A percentile compares a stretch with the other conserved stretches of the same genome.
Evolutionary conservation across 2,797 vertebrate species (phyloP).

Genomic region (Gadopsis bispinosus): DNA sequence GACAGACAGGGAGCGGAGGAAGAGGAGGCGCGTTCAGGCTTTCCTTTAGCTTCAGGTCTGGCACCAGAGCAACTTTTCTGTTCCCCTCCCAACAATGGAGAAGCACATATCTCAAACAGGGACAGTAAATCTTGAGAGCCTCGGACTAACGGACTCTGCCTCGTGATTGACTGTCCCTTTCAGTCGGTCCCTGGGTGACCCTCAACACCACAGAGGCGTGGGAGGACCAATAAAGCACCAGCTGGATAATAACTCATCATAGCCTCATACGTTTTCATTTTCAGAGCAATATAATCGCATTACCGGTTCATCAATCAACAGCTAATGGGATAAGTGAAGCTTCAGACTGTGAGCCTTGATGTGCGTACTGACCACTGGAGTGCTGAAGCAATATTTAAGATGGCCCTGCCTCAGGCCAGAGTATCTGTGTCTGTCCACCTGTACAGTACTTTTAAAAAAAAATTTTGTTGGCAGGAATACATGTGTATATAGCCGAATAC

Average conservation of each 20-base stretch:
- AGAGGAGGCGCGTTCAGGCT: conserved; percentile 36
- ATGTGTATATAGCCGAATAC: not conserved
- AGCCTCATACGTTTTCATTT: conserved; percentile 73
- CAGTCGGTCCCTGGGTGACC: conserved; percentile 61
- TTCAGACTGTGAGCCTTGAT: conserved; percentile 53
- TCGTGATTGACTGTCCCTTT: conserved; percentile 66
- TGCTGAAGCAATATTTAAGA: conserved; percentile 57
- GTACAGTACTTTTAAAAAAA: not conserved
- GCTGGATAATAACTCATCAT: conserved; percentile 73
- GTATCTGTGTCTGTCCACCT: conserved; percentile 34
- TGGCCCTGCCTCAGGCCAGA: conserved; percentile 50
- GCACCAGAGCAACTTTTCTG: conserved; percentile 49
- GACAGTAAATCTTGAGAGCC: conserved; percentile 58
- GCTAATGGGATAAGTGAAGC: conserved; percentile 65
- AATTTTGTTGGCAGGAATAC: not conserved
- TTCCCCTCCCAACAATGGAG: conserved; percentile 35
- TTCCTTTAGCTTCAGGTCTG: conserved; percentile 48
- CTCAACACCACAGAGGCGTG: conserved; percentile 48
- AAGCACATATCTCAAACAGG: conserved; percentile 48
- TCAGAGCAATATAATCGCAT: conserved; percentile 61
- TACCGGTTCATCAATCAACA: conserved; percentile 68
- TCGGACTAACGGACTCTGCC: conserved; percentile 41
- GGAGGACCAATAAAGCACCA: conserved; percentile 60
- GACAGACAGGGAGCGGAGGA: conserved; percentile 67
- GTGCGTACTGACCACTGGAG: conserved; percentile 63